A percentile compares a stretch with the other conserved stretches of the same genome.
phyloP scores from a whole-genome alignment of 1,140 invertebrate genomes.

The Brachionus rubens region DNA sequence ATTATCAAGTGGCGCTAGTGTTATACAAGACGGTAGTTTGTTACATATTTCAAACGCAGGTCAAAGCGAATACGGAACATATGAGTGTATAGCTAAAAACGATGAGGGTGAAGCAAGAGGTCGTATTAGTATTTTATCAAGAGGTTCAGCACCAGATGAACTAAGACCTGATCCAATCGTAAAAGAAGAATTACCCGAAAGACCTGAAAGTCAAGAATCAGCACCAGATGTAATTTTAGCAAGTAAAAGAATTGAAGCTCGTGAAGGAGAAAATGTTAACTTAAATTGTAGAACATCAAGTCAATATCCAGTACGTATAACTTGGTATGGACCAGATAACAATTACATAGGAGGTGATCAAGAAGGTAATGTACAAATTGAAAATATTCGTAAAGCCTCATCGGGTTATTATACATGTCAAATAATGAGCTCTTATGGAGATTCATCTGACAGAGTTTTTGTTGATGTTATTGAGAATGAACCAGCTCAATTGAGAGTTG shows the following conservation, averaged over 20 bases:
- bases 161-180: too few species aligned
- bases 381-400: not conserved
- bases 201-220: too few species aligned
- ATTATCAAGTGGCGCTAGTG: not conserved
- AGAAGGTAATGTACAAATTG: conserved; percentile 5
- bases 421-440: not conserved
- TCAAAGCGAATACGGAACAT: not conserved
- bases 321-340: not conserved
- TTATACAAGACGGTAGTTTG: not conserved
- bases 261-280: not conserved
- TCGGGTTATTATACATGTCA: conserved; percentile 20
- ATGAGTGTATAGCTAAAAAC: conserved; percentile 20
- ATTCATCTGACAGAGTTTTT: not conserved
- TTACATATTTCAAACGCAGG: not conserved
- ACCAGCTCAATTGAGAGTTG: conserved; percentile 2
- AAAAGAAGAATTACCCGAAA: too few species aligned
- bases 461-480: not conserved
- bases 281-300: not conserved
- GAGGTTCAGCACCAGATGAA: not conserved
- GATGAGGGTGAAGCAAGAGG: not conserved
- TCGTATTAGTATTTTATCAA: not conserved
- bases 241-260: not conserved
- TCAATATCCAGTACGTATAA: not conserved
- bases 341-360: conserved; percentile 18
- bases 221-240: conserved; percentile 14